Percentiles rank a stretch among this genome's conserved stretches.
These are phyloP conservation scores for Zoanthus sociatus DNA, from an alignment of 92 coral and sea anemone genomes.

Conservation along the genomic window DNA sequence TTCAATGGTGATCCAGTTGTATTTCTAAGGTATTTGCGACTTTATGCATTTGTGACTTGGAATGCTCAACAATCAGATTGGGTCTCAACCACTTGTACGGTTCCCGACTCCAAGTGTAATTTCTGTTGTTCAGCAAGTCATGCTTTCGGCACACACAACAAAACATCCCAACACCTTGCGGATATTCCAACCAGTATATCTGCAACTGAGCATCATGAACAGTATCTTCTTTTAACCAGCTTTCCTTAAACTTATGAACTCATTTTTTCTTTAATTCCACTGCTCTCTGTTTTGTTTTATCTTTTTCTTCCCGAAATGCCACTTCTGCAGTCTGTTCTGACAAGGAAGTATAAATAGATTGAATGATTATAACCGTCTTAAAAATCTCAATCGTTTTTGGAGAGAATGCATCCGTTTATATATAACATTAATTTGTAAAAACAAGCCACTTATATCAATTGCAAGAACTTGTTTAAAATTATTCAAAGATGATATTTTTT, in stretches of 20 bases:
- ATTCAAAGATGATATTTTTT: too few relatives aligned
- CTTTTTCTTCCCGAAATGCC: too few relatives aligned
- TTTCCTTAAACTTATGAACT: slow-evolving; percentile 4
- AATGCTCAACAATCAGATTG: slow-evolving; percentile 22
- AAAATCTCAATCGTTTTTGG: too few relatives aligned
- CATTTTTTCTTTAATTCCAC: not conserved
- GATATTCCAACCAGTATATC: slow-evolving; percentile 8
- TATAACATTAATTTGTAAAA: too few relatives aligned
- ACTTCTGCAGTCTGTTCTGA: too few relatives aligned
- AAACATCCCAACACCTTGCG: not conserved
- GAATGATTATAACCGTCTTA: too few relatives aligned
- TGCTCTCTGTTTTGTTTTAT: not conserved
- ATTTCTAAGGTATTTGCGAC: not conserved
- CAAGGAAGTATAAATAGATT: too few relatives aligned
- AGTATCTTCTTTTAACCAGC: slow-evolving; percentile 6
- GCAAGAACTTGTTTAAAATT: too few relatives aligned
- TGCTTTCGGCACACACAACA: slow-evolving; percentile 13
- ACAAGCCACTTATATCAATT: too few relatives aligned
- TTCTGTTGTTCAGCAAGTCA: not conserved
- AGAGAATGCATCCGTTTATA: too few relatives aligned
- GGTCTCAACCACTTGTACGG: slow-evolving; percentile 13
- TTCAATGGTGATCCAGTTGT: not conserved
- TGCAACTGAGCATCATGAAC: not conserved
- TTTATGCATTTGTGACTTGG: slow-evolving; percentile 32
- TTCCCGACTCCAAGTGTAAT: slow-evolving; percentile 22